Conservation (phyloP, 2,797 vertebrate species). For the Aselliscus stoliczkanus region DNA sequence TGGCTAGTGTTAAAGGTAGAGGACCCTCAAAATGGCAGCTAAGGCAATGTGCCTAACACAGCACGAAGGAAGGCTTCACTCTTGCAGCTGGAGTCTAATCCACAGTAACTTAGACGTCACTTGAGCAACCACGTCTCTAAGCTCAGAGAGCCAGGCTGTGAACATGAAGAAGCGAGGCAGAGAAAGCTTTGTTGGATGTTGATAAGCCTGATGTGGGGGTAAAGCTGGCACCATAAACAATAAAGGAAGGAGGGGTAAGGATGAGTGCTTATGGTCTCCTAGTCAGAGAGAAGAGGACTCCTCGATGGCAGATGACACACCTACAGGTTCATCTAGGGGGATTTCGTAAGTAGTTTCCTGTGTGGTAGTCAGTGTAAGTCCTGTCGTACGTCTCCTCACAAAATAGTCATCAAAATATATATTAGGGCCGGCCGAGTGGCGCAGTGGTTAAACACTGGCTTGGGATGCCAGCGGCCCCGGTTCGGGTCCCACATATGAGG, state of each 20-base stretch:
- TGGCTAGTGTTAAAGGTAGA: not conserved
- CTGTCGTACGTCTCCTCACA: not conserved
- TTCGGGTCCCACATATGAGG: too few species aligned
- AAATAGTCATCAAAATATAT: not conserved
- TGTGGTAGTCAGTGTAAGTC: not conserved
- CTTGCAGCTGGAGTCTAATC: too few species aligned
- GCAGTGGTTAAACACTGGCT: too few species aligned
- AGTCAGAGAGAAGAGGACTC: not conserved
- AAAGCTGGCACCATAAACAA: not conserved
- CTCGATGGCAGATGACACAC: fast-evolving
- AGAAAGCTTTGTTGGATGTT: not conserved
- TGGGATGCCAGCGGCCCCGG: too few species aligned
- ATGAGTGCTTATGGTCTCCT: not conserved
- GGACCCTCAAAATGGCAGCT: not conserved
- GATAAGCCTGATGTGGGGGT: not conserved
- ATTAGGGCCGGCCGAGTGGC: too few species aligned
- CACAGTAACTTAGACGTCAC: not conserved
- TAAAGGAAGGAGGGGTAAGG: not conserved
- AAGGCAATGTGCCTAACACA: not conserved
- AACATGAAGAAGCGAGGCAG: not conserved
- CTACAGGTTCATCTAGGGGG: fast-evolving
- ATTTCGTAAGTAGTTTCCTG: not conserved
- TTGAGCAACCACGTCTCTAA: not conserved
- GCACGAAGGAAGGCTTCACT: not conserved
- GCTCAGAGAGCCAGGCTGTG: not conserved